A percentile compares a stretch with the other conserved stretches of the same genome.
phyloP scores from a whole-genome alignment of 2,113 vertebrate genomes.

The Scortum barcoo region DNA sequence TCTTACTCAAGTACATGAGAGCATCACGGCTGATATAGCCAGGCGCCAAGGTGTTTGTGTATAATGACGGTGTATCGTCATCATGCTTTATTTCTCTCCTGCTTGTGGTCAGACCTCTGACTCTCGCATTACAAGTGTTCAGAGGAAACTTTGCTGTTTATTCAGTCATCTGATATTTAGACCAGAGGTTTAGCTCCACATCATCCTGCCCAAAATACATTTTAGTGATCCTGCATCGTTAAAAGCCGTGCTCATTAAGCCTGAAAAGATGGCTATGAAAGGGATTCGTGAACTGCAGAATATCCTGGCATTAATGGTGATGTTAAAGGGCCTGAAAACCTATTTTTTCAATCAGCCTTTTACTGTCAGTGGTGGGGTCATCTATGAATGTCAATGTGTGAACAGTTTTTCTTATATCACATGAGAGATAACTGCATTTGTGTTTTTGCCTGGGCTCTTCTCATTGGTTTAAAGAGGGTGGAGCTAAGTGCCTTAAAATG shows the following conservation, averaged over 20 bases:
- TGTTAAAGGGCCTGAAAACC: conserved; percentile 1
- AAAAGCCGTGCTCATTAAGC: not conserved
- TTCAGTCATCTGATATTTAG: not conserved
- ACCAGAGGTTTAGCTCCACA: not conserved
- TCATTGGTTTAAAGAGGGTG: not conserved
- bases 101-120: not conserved
- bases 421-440: not conserved
- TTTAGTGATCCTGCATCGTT: not conserved
- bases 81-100: not conserved
- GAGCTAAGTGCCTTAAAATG: not conserved
- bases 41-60: conserved; percentile 47
- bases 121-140: not conserved
- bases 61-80: conserved; percentile 14
- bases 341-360: not conserved
- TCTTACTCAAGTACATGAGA: conserved; percentile 63
- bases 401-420: not conserved
- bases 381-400: not conserved
- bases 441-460: not conserved
- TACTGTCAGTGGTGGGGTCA: not conserved
- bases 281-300: not conserved
- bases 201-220: not conserved
- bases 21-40: conserved; percentile 25
- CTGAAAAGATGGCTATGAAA: not conserved
- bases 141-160: not conserved
- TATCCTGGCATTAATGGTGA: conserved; percentile 4